A percentile compares a stretch with the other conserved stretches of the same genome.
Evolutionary conservation across 2,113 vertebrate genomes (phyloP).

Genomic region (Romanogobio albipinnatus): DNA sequence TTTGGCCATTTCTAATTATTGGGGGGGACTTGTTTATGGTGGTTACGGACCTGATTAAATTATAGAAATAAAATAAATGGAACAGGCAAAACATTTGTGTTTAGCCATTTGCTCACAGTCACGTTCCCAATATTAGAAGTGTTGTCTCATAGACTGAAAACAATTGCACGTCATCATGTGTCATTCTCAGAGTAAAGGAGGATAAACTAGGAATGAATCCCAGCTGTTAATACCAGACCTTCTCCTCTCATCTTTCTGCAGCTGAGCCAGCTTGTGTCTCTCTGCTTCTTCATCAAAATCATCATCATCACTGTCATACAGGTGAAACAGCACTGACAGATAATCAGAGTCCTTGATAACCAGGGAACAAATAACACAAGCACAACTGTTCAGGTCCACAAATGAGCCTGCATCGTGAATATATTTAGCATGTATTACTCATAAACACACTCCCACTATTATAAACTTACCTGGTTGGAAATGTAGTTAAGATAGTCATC

Average conservation of each 20-base stretch:
- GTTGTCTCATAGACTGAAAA: not conserved
- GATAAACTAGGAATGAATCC: not conserved
- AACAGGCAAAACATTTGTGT: not conserved
- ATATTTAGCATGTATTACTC: not conserved
- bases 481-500: conserved; percentile 69
- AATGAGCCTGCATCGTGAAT: not conserved
- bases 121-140: not conserved
- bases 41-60: not conserved
- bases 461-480: conserved; percentile 49
- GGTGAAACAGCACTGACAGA: conserved; percentile 58
- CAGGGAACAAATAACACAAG: not conserved
- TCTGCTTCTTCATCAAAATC: conserved; percentile 46
- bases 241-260: conserved; percentile 39
- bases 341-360: conserved; percentile 56
- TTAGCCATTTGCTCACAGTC: not conserved
- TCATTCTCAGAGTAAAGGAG: not conserved
- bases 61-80: not conserved
- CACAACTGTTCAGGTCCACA: not conserved
- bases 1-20: too few species aligned
- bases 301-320: conserved; percentile 54
- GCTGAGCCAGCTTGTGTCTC: conserved; percentile 21
- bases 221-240: conserved; percentile 35
- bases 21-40: too few species aligned
- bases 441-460: not conserved
- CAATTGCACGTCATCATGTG: not conserved